phyloP scores from a whole-genome alignment of 2,797 vertebrate species.

The Tiaroga cobitis region DNA sequence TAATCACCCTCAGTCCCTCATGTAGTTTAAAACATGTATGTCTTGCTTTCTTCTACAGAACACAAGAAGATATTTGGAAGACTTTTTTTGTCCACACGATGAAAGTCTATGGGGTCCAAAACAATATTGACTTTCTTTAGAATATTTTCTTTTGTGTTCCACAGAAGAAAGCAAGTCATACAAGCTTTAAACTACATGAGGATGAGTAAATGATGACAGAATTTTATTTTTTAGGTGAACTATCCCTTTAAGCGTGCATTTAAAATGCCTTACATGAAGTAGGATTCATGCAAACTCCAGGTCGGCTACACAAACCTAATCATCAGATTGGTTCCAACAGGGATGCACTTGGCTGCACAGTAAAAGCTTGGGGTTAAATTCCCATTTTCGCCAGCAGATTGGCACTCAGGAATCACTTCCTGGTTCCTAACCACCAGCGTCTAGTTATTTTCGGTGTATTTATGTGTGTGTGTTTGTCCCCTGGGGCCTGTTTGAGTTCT shows the following conservation, averaged over 20 bases:
- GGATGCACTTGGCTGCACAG: neutral
- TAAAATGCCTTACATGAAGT: neutral
- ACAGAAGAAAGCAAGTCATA: neutral
- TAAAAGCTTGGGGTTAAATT: slow-evolving; percentile 33
- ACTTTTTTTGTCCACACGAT: neutral
- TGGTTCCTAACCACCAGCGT: slow-evolving; percentile 14
- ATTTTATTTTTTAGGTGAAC: neutral
- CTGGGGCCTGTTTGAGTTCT: slow-evolving; percentile 43
- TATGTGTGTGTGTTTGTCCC: slow-evolving; percentile 25
- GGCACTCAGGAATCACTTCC: slow-evolving; percentile 36
- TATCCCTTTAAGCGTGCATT: neutral
- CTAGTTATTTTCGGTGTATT: slow-evolving; percentile 33
- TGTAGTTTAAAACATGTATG: neutral
- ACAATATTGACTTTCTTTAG: neutral
- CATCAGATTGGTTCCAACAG: slow-evolving; percentile 15
- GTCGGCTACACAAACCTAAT: neutral
- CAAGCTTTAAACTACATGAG: neutral
- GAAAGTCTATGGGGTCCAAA: neutral
- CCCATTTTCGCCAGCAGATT: slow-evolving; percentile 33
- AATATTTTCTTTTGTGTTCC: neutral
- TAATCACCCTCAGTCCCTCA: neutral
- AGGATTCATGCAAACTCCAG: slow-evolving; percentile 4
- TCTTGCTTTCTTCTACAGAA: neutral
- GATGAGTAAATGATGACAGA: neutral
- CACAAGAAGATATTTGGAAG: neutral